Percentiles rank a stretch among this genome's conserved stretches.
These are phyloP conservation scores for Hypotaenidia philippensis DNA, from an alignment of 2,797 vertebrate genomes.

Conservation along the genomic window DNA sequence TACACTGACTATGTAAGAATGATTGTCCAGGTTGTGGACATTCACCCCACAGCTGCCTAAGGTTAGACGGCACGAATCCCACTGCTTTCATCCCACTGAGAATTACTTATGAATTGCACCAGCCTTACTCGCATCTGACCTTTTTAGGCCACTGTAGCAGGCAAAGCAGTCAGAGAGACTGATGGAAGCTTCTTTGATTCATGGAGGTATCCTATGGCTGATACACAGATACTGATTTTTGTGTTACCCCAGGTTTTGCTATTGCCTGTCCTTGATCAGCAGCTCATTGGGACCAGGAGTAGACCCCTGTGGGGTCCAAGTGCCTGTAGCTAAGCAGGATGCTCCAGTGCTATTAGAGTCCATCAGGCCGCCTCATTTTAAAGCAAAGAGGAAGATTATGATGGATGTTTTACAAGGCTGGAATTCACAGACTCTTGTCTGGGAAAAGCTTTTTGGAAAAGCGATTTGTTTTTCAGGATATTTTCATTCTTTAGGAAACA, in stretches of 20 bases:
- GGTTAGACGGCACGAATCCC: background rate
- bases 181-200: background rate
- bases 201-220: background rate
- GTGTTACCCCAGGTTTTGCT: accelerated
- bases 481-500: background rate
- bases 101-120: background rate
- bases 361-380: background rate
- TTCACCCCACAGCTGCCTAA: background rate
- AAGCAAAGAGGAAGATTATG: background rate
- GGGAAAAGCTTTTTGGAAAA: background rate
- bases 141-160: background rate
- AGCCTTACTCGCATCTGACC: background rate
- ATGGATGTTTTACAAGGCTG: background rate
- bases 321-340: background rate
- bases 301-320: accelerated
- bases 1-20: background rate
- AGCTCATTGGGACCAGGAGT: accelerated
- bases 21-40: background rate
- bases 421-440: background rate
- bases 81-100: background rate
- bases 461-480: background rate
- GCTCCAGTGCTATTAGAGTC: background rate
- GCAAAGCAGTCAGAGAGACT: background rate
- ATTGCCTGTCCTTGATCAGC: background rate
- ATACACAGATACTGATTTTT: background rate